Percentiles rank a stretch among this genome's conserved stretches.
Conservation (phyloP, 2,113 vertebrate species). For the Ammodytes marinus region DNA sequence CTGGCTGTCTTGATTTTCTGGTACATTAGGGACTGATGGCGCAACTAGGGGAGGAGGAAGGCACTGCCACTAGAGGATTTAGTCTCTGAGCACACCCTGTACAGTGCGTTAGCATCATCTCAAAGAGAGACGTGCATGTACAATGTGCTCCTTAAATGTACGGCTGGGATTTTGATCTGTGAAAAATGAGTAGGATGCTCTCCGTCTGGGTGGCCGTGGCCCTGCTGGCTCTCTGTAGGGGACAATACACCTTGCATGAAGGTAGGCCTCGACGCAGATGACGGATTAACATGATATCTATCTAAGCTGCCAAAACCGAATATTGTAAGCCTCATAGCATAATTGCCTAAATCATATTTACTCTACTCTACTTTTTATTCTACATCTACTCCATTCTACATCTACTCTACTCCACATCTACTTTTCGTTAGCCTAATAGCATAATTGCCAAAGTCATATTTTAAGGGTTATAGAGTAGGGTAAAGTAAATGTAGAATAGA, state of each 20-base stretch:
- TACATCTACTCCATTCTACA: too few species aligned
- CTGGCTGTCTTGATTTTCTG: conserved; percentile 24
- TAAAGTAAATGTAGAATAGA: too few species aligned
- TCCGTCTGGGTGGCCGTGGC: conserved; percentile 55
- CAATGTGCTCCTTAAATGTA: conserved; percentile 52
- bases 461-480: too few species aligned
- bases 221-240: conserved; percentile 62
- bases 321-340: too few species aligned
- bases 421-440: too few species aligned
- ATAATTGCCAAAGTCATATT: too few species aligned
- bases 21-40: conserved; percentile 51
- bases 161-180: conserved; percentile 36
- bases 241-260: conserved; percentile 65
- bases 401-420: too few species aligned
- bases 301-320: background rate
- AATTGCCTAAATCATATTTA: too few species aligned
- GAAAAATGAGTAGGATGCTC: conserved; percentile 78
- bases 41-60: conserved; percentile 59
- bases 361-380: too few species aligned
- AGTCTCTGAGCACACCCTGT: conserved; percentile 50
- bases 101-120: conserved; percentile 49
- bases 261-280: conserved; percentile 73
- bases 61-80: conserved; percentile 62
- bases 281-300: background rate
- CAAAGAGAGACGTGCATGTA: conserved; percentile 40